Percentiles rank a stretch among this genome's conserved stretches.
Evolutionary conservation across 2,797 vertebrate genomes (phyloP).

Genomic region (Margarornis squamiger): DNA sequence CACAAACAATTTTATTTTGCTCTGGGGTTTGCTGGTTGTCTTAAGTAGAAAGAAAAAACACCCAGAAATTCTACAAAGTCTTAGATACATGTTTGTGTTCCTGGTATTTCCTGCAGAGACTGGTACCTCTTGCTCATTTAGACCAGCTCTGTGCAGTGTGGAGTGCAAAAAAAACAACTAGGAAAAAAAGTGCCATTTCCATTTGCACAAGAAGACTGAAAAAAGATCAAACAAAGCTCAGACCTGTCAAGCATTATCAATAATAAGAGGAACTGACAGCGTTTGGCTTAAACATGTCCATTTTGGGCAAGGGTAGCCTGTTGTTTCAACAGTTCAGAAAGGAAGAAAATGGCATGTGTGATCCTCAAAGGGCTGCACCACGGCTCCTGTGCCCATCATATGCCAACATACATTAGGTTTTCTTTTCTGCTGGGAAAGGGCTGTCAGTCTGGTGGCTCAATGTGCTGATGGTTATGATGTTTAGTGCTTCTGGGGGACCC

Average conservation of each 20-base stretch:
- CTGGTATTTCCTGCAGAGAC: neutral
- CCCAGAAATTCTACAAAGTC: neutral
- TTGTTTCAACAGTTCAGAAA: slow-evolving; percentile 1
- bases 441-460: slow-evolving; percentile 5
- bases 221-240: slow-evolving; percentile 18
- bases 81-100: neutral
- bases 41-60: neutral
- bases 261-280: slow-evolving; percentile 21
- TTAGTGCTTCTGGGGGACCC: neutral
- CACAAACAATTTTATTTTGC: slow-evolving; percentile 18
- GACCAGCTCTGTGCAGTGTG: neutral
- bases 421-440: neutral
- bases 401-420: slow-evolving; percentile 21
- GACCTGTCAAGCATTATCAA: neutral
- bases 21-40: neutral
- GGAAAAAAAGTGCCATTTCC: neutral
- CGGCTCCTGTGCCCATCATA: neutral
- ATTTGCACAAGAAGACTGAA: neutral
- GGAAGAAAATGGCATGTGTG: neutral
- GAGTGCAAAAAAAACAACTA: neutral
- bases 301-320: neutral
- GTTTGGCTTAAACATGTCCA: slow-evolving; percentile 18
- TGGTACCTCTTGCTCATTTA: neutral
- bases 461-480: neutral
- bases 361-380: neutral